These are phyloP conservation scores for Coregonus ussuriensis DNA, from an alignment of 2,797 vertebrate genomes.

Conservation along the genomic window DNA sequence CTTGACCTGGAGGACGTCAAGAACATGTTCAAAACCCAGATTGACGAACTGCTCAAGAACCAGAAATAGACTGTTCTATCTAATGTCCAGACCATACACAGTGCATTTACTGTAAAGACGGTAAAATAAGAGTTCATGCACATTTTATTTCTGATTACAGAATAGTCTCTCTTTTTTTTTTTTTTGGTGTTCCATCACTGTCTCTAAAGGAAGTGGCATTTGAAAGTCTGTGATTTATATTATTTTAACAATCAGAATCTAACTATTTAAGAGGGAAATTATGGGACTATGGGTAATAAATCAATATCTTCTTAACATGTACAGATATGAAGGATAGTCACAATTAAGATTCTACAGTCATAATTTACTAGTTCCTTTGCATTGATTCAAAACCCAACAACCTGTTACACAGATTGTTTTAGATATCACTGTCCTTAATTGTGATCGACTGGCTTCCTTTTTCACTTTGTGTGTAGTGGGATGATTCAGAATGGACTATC, in stretches of 20 bases:
- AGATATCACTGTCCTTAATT: constrained; percentile 31
- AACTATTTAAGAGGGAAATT: constrained; percentile 39
- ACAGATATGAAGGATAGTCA: constrained; percentile 47
- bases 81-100: neutral
- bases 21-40: constrained; percentile 98
- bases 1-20: constrained; percentile 98
- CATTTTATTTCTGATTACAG: neutral
- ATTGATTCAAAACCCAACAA: neutral
- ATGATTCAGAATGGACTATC: neutral
- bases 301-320: constrained; percentile 15
- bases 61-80: constrained; percentile 69
- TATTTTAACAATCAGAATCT: constrained; percentile 44
- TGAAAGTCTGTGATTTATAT: constrained; percentile 13
- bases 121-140: neutral
- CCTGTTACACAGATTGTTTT: neutral
- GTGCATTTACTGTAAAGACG: constrained; percentile 32
- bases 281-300: constrained; percentile 8
- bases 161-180: neutral
- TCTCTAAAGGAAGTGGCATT: constrained; percentile 24
- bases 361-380: neutral
- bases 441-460: neutral
- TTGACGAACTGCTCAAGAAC: constrained; percentile 92
- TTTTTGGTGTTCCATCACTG: constrained; percentile 37
- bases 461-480: neutral
- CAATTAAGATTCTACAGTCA: neutral